These are phyloP conservation scores for Spilarctia lutea DNA, from an alignment of 2,888 invertebrate species.

Conservation along the genomic window DNA sequence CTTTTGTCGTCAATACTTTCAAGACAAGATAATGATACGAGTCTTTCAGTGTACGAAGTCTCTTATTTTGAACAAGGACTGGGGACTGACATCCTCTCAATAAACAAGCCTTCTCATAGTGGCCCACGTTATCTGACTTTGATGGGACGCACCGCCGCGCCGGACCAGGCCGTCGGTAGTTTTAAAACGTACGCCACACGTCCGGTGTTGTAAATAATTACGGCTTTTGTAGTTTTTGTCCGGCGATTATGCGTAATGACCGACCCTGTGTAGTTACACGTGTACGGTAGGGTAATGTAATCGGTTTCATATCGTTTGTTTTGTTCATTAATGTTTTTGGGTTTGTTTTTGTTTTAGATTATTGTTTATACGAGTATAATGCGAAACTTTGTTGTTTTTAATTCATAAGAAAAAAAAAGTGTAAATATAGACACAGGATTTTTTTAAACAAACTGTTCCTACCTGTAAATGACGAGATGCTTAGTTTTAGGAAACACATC, in stretches of 20 bases:
- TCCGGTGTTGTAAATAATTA: slow-evolving; percentile 75
- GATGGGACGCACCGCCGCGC: slow-evolving; percentile 60
- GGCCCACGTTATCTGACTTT: slow-evolving; percentile 74
- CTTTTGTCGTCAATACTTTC: not conserved
- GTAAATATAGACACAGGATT: too few species aligned
- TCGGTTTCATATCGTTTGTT: slow-evolving; percentile 41
- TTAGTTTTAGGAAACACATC: too few species aligned
- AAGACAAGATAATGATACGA: not conserved
- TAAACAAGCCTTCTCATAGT: slow-evolving; percentile 82
- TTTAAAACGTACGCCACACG: slow-evolving; percentile 68
- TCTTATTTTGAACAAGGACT: slow-evolving; percentile 58
- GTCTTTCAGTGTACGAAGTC: slow-evolving; percentile 22
- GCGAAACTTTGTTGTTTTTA: not conserved
- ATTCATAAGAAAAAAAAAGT: not conserved
- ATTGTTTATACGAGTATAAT: slow-evolving; percentile 6
- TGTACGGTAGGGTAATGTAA: slow-evolving; percentile 37
- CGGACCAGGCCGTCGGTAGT: slow-evolving; percentile 66
- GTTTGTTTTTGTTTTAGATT: slow-evolving; percentile 18
- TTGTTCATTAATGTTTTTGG: slow-evolving; percentile 36
- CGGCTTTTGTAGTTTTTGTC: slow-evolving; percentile 60
- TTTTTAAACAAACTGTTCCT: too few species aligned
- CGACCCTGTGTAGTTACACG: slow-evolving; percentile 41
- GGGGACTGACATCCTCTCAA: slow-evolving; percentile 72
- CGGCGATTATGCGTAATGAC: slow-evolving; percentile 58
- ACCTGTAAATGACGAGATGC: too few species aligned